Evolutionary conservation across 2,888 invertebrate species (phyloP), one percentile per base, ranked within the genome.

Genomic region (Amiota minor): DNA sequence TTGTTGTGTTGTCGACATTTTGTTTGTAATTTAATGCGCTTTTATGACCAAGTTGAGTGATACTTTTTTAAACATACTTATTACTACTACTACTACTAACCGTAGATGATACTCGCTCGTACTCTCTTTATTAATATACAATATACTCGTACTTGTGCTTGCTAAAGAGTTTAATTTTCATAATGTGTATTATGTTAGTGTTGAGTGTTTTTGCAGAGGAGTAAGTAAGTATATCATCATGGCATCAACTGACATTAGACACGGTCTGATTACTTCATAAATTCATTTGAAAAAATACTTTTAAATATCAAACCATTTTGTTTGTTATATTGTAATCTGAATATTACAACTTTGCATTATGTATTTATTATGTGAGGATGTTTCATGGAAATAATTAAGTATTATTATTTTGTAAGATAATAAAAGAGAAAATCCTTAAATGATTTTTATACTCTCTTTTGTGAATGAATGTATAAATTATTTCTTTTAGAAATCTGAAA

Each of bases 221-320:
- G 35, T 23, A 23, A 3, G 3, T 1, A 1, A 23, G 71, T 76
- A 81, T 83, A 82, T 82, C 80, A 78, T 78, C 82, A 35, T 35
- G 35, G 81, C 74, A 74, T 74, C 46, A 9, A 35, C 53, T 71
- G 76, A 78, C 79, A 83, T 83, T 83, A 83, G 82, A 80, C 77
- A 84, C 82, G 82, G 84, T 83, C 82, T 83, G 84, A 83, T 83
- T 83, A 81, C 72, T 80, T 81, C 81, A 80, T 83, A 84, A 84
- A 81, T 80, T 78, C 79, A 80, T 75, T 61, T 61, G 47, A 65
- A 65, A 65, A 18, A 11, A 65, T 65, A n/a, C n/a, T n/a, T 50
- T 50, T 9, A n/a, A 50, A n/a, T n/a, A 50, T 50, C 53, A 35
- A 35, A 35, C 0, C 35, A 35, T 35, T 35, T 35, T 35, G 35